Evolutionary conservation across 2,797 vertebrate species (phyloP), one percentile per base, ranked within the genome.

Genomic region (Picus viridis): DNA sequence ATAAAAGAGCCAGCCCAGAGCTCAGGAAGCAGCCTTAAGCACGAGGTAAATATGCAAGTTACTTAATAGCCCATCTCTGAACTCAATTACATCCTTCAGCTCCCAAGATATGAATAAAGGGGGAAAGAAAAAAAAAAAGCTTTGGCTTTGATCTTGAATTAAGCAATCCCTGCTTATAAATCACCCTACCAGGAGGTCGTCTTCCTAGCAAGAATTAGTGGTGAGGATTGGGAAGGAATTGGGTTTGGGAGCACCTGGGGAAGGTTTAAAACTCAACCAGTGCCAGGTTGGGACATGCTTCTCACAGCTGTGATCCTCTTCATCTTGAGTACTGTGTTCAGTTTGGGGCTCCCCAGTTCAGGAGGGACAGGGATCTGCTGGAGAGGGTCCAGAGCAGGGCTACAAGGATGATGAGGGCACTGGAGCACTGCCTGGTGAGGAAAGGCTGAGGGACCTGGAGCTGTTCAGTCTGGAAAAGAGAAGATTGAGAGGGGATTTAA

Each of bases 121-220:
- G 17, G 17, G 85, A 95, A 97, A 94, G 92, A 90, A 96, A 96
- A 94, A 95, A 97, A 92, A 91, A 96, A 96, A 94, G 49, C 54
- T 69, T 90, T 90, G 83, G 78, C 96, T 97, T 97, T 96, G 93
- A 97, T 97, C 94, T 97, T 63, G 92, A 96, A 94, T 96, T 91
- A 96, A 96, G 83, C 87, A 95, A 95, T 91, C 77, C 59, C 91
- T 92, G 73, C 95, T 93, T 96, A 91, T 81, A 93, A 96, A 97
- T 95, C 92, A 91, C 68, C 65, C 93, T 92, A 86, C 76, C n/a
- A 5, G 68, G 84, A 63, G 86, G 90, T 93, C 97, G 96, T 96
- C 95, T 95, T 95, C 91, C 94, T 47, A 96, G 77, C n/a, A 79
- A 91, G 90, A 90, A 96, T 96, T 91, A 92, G 93, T 65, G 75